These are phyloP conservation scores for Gorsachius goisagi DNA, from an alignment of 2,113 vertebrate genomes.

Conservation along the genomic window DNA sequence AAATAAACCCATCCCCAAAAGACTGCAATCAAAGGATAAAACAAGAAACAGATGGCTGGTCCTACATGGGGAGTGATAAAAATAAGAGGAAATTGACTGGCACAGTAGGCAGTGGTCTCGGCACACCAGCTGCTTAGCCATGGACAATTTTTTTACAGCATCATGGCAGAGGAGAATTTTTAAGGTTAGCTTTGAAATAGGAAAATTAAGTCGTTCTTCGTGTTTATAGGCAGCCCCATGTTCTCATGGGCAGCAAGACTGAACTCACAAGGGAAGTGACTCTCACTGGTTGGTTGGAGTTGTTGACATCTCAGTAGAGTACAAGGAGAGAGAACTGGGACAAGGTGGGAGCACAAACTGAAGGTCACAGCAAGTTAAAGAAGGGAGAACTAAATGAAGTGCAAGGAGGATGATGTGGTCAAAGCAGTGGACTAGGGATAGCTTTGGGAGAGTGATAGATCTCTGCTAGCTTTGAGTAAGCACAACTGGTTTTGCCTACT, in stretches of 20 bases:
- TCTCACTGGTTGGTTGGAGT: background rate
- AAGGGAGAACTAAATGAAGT: background rate
- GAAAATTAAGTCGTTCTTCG: background rate
- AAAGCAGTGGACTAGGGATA: background rate
- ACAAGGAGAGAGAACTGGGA: background rate
- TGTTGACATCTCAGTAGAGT: background rate
- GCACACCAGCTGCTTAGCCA: slow-evolving; percentile 44
- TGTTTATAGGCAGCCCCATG: background rate
- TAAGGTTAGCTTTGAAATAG: background rate
- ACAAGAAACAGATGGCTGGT: slow-evolving; percentile 59
- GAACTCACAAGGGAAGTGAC: background rate
- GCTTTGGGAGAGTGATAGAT: background rate
- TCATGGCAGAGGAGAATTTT: background rate
- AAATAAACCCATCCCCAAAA: slow-evolving; percentile 57
- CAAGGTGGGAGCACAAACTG: background rate
- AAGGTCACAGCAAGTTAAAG: background rate
- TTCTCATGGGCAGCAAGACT: background rate
- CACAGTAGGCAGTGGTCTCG: slow-evolving; percentile 51
- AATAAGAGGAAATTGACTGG: slow-evolving; percentile 66
- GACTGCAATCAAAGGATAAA: slow-evolving; percentile 48
- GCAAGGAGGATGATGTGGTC: background rate
- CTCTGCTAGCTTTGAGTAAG: background rate
- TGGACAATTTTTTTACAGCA: background rate
- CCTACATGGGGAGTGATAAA: slow-evolving; percentile 49
- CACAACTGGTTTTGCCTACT: background rate